A percentile compares a stretch with the other conserved stretches of the same genome.
phyloP scores from a whole-genome alignment of 1,140 invertebrate genomes.

The Manduca sexta region DNA sequence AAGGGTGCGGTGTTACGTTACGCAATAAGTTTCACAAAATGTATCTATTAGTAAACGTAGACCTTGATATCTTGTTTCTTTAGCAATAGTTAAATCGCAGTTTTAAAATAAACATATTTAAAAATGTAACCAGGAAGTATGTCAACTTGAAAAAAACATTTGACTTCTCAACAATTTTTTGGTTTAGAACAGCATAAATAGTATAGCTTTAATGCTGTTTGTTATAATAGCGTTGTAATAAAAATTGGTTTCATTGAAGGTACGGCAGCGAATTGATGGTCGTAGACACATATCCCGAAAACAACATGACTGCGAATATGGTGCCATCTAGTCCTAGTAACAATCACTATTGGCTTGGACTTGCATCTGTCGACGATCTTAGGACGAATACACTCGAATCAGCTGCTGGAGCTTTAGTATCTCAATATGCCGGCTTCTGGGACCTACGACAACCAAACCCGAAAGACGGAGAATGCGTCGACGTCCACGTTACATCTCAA shows the following conservation, averaged over 20 bases:
- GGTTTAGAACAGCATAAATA: no score
- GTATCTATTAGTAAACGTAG: no score
- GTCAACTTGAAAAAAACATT: no score
- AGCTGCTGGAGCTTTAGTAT: constrained; percentile 91
- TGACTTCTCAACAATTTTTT: no score
- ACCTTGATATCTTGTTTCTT: no score
- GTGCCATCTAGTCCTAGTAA: constrained; percentile 77
- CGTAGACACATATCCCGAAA: constrained; percentile 91
- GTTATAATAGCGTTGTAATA: no score
- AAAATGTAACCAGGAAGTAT: no score
- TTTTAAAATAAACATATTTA: neutral
- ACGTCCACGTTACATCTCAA: constrained; percentile 82
- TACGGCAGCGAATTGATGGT: constrained; percentile 95
- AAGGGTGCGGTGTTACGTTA: neutral
- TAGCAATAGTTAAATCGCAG: neutral
- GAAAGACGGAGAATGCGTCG: constrained; percentile 90
- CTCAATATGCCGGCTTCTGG: constrained; percentile 95
- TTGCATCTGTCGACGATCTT: constrained; percentile 92
- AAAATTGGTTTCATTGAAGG: constrained; percentile 70
- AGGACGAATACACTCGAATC: constrained; percentile 95
- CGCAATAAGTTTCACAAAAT: neutral
- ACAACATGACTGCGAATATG: constrained; percentile 90
- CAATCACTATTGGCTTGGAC: constrained; percentile 89
- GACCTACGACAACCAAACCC: constrained; percentile 90
- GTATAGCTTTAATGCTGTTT: no score